Conservation (phyloP, 2,797 vertebrate genomes). For the Protosalanx chinensis region DNA sequence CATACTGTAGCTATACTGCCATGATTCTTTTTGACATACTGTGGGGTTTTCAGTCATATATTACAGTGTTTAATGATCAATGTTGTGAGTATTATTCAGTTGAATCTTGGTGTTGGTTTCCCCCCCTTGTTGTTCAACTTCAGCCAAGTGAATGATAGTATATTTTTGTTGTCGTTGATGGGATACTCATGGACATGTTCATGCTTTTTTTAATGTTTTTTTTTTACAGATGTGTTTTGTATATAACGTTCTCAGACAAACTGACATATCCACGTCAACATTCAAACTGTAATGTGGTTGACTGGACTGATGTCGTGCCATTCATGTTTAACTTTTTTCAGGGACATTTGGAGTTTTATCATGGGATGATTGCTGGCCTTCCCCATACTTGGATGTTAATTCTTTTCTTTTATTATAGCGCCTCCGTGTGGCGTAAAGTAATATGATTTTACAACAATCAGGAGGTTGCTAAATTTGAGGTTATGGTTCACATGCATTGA, state of each 20-base stretch:
- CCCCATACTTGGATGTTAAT: conserved; percentile 34
- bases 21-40: background rate
- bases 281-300: conserved; percentile 37
- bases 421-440: conserved; percentile 56
- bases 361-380: conserved; percentile 34
- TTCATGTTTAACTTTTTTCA: conserved; percentile 44
- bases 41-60: background rate
- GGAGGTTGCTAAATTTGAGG: conserved; percentile 26
- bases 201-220: background rate
- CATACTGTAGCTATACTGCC: background rate
- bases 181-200: background rate
- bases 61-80: background rate
- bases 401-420: conserved; percentile 50
- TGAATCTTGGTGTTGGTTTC: background rate
- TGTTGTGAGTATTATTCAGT: background rate
- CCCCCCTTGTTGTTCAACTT: background rate
- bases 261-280: conserved; percentile 1
- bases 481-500: conserved; percentile 44
- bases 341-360: conserved; percentile 39
- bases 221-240: background rate
- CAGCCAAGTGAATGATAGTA: background rate
- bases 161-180: conserved; percentile 1
- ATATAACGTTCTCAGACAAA: background rate
- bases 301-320: conserved; percentile 56
- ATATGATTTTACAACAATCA: conserved; percentile 9